Percentiles rank a stretch among this genome's conserved stretches.
These are phyloP conservation scores for Drosophila macrospina DNA, from an alignment of 2,888 invertebrate genomes.

Conservation along the genomic window DNA sequence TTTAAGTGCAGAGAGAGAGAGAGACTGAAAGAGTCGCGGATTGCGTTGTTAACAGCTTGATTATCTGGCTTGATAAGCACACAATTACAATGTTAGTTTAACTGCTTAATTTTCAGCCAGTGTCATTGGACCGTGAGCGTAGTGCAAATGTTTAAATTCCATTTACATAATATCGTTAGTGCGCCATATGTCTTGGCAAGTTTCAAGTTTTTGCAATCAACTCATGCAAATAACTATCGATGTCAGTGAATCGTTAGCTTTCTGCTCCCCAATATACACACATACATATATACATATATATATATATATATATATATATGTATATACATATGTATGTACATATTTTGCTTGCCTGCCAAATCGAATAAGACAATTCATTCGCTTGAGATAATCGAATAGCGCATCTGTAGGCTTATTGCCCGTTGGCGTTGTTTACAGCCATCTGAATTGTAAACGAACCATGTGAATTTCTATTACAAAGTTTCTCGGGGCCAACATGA, in stretches of 20 bases:
- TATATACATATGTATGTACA: neutral
- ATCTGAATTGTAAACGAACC: conserved; percentile 67
- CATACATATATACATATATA: neutral
- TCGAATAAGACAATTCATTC: conserved; percentile 81
- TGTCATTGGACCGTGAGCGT: conserved; percentile 10
- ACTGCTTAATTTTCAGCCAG: conserved; percentile 1
- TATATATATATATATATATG: neutral
- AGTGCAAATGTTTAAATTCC: conserved; percentile 45
- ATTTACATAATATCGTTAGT: conserved; percentile 63
- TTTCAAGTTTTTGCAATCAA: conserved; percentile 74
- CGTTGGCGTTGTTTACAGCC: conserved; percentile 67
- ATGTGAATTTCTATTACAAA: conserved; percentile 61
- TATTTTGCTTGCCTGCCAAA: conserved; percentile 54
- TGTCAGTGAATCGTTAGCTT: conserved; percentile 33
- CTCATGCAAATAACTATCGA: conserved; percentile 75
- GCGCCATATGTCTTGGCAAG: conserved; percentile 47
- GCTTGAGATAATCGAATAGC: conserved; percentile 76
- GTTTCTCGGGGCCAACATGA: conserved; percentile 36
- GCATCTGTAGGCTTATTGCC: conserved; percentile 68
- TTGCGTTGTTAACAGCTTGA: neutral
- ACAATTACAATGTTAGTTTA: neutral
- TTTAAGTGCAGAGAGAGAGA: too few species aligned
- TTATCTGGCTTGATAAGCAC: neutral
- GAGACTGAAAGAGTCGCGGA: too few species aligned
- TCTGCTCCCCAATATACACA: neutral